Evolutionary conservation across 2,888 invertebrate genomes (phyloP), one percentile per base, ranked within the genome.

Genomic region (Muschampia plurimacula): DNA sequence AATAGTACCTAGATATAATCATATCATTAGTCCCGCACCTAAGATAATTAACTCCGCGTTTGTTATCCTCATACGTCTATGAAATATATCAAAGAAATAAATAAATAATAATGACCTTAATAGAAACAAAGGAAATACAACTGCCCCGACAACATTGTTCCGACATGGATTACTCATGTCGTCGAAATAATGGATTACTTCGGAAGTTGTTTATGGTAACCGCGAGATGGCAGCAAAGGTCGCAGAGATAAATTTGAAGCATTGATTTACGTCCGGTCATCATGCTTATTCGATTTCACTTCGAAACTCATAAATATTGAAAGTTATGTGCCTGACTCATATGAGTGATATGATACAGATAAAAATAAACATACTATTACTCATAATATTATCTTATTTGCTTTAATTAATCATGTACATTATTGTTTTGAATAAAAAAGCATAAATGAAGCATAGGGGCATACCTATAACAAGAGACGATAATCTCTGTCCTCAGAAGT

Each of bases 171-270:
- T 57, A 57, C 28, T 15, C 28, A 60, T 32, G 13, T 7, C 13
- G 36, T n/a, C 60, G 8, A 60, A 60, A 36, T 60, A 36, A 60
- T 60, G 32, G 39, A 63, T 41, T 41, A 36, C 63, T 63, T 52
- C 49, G 69, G 62, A 69, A 62, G 49, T 49, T 60, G 60, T 60
- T 60, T 13, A 3, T n/a, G 60, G 60, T 36, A 8, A 60, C 60
- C 60, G n/a, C 36, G 36, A 36, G 60, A 60, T 60, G 60, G 60
- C 60, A 60, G 36, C 7, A 36, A 59, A 66, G 69, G 69, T 41
- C 64, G 44, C 41, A 15, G 41, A 15, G 69, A 64, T 63, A 41
- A 52, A 69, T 60, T 68, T 60, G 60, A 60, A 6, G 67, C 28
- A 68, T 65, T 49, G 32, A 28, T 65, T 49, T 32, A 65, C 32